Evolutionary conservation across 2,888 invertebrate genomes (phyloP).

Genomic region (Macrosoma leucophasiata): DNA sequence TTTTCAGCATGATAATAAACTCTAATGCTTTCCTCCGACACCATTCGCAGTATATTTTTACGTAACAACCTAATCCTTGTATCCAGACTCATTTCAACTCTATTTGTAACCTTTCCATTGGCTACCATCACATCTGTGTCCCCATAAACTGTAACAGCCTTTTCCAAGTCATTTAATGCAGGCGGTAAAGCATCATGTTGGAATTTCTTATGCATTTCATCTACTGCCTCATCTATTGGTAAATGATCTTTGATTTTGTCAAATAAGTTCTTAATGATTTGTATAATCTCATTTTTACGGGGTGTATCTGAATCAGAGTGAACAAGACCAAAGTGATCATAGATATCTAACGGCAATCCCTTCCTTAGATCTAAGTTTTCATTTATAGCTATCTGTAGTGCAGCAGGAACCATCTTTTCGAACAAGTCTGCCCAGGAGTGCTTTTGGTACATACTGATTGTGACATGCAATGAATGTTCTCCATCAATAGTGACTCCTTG

Average conservation of each 20-base stretch:
- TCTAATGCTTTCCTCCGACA: slow-evolving; percentile 78
- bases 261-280: slow-evolving; percentile 73
- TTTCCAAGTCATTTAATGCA: slow-evolving; percentile 79
- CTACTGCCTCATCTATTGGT: slow-evolving; percentile 87
- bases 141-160: slow-evolving; percentile 80
- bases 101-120: slow-evolving; percentile 77
- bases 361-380: slow-evolving; percentile 82
- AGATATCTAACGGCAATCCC: slow-evolving; percentile 88
- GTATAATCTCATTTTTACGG: slow-evolving; percentile 65
- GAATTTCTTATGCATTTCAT: slow-evolving; percentile 89
- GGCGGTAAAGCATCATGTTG: slow-evolving; percentile 94
- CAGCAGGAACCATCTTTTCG: slow-evolving; percentile 85
- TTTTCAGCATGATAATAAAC: slow-evolving; percentile 92
- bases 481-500: slow-evolving; percentile 87
- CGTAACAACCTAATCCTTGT: slow-evolving; percentile 77
- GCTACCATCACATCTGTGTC: slow-evolving; percentile 81
- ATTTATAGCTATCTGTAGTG: slow-evolving; percentile 82
- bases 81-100: slow-evolving; percentile 80
- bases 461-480: slow-evolving; percentile 94
- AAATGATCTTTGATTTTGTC: slow-evolving; percentile 75
- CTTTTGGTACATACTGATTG: slow-evolving; percentile 93
- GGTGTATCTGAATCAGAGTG: slow-evolving; percentile 71
- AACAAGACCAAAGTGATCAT: slow-evolving; percentile 83
- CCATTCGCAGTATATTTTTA: slow-evolving; percentile 76
- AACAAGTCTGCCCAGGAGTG: slow-evolving; percentile 94